Evolutionary conservation across 2,797 vertebrate genomes (phyloP), one percentile per base, ranked within the genome.

Genomic region (Tokudaia muenninki): DNA sequence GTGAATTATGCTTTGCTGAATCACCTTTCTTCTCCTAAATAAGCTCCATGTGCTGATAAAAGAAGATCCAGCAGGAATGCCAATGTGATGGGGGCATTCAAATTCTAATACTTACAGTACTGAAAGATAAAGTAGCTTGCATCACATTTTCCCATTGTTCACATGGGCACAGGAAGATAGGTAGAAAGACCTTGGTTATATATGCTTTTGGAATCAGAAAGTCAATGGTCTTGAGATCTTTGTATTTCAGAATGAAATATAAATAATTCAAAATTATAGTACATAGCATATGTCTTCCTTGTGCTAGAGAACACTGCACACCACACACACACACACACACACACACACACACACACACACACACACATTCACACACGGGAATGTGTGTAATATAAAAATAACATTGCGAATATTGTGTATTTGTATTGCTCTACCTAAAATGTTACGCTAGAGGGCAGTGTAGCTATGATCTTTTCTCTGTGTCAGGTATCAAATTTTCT

Each of bases 361-460:
- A 11, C 83, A 55, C 41, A 29, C 63, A 81, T 12, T 16, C 16
- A 19, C 5, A 9, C 21, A 22, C 19, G 2, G 11, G 0, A 44
- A 65, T 44, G 16, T 31, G 37, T 75, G 26, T 61, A 21, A 75
- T 47, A 77, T 22, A 63, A 79, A 61, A n/a, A 70, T n/a, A 70
- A 8, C 34, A 70, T 19, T 72, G 2, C 17, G 29, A 83, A 63
- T 9, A 3, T 24, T 55, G 37, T 59, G 13, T n/a, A 4, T 90
- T 90, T 78, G 2, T 13, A 41, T 57, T 90, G 13, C 4, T 95
- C 87, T 97, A 67, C 75, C 65, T 10, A 41, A 1, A 79, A 22
- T 26, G 0, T 10, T 47, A 88, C 99, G 98, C 98, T 98, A 99
- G 99, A 98, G 99, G 98, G 98, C 98, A 99, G 97, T 99, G 74